Conservation (phyloP, 2,797 vertebrate species). For the Alcedo atthis region DNA sequence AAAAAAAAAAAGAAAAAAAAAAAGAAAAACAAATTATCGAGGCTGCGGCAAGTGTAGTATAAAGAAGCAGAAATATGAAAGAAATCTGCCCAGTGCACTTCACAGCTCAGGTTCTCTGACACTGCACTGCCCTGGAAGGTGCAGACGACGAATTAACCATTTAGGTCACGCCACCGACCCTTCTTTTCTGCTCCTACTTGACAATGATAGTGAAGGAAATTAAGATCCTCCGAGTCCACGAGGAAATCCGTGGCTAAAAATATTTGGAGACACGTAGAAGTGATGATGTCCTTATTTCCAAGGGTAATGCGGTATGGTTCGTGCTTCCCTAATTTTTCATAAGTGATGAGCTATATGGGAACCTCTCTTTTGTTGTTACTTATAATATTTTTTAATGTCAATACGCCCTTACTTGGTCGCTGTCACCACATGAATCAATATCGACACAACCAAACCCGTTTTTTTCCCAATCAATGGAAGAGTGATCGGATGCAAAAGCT, state of each 20-base stretch:
- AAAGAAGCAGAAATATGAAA: background rate
- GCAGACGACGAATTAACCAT: accelerated
- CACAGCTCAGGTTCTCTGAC: background rate
- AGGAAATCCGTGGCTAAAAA: background rate
- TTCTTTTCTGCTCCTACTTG: background rate
- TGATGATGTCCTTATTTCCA: background rate
- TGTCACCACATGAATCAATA: background rate
- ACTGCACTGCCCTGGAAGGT: background rate
- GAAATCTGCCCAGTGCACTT: background rate
- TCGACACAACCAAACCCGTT: background rate
- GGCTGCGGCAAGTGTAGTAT: no score
- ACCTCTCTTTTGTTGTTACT: background rate
- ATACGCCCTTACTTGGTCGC: background rate
- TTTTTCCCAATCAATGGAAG: background rate
- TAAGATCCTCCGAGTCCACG: background rate
- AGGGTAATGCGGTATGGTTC: background rate
- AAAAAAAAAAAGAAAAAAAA: background rate
- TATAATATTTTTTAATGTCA: background rate
- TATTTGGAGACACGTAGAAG: background rate
- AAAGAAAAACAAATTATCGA: background rate
- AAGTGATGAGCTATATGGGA: background rate
- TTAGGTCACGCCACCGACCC: background rate
- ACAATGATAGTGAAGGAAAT: background rate
- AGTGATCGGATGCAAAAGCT: background rate
- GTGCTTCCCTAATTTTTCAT: background rate